These are phyloP conservation scores for Heliocidaris erythrogramma DNA, from an alignment of 35 echinoderm and acorn worm genomes.

Conservation along the genomic window DNA sequence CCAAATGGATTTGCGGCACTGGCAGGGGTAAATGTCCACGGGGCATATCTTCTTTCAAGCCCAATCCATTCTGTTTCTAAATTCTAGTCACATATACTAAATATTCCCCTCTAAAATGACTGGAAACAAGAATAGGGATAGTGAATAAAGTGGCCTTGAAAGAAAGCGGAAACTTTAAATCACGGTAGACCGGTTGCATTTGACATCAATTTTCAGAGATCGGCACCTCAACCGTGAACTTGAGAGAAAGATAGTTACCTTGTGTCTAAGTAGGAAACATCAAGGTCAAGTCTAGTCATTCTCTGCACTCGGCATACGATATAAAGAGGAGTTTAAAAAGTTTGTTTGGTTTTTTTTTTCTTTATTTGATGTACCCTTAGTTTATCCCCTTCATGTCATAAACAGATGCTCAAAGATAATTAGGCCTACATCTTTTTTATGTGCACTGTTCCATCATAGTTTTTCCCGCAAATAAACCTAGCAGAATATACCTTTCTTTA, in stretches of 20 bases:
- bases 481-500: too few relatives aligned
- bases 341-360: neutral
- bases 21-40: too few relatives aligned
- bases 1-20: too few relatives aligned
- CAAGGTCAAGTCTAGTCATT: neutral
- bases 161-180: constrained; percentile 4
- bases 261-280: neutral
- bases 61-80: neutral
- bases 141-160: neutral
- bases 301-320: neutral
- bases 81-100: neutral
- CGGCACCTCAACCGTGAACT: constrained; percentile 14
- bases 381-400: too few relatives aligned
- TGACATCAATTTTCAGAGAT: constrained; percentile 3
- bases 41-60: too few relatives aligned
- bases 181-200: constrained; percentile 8
- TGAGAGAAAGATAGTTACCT: neutral
- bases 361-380: too few relatives aligned
- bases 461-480: too few relatives aligned
- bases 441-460: too few relatives aligned
- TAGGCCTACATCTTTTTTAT: too few relatives aligned
- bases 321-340: too few relatives aligned
- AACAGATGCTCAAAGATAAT: too few relatives aligned
- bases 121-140: neutral
- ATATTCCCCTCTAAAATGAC: neutral